Evolutionary conservation across 2,888 invertebrate species (phyloP).

Genomic region (Herminia tarsipennalis): DNA sequence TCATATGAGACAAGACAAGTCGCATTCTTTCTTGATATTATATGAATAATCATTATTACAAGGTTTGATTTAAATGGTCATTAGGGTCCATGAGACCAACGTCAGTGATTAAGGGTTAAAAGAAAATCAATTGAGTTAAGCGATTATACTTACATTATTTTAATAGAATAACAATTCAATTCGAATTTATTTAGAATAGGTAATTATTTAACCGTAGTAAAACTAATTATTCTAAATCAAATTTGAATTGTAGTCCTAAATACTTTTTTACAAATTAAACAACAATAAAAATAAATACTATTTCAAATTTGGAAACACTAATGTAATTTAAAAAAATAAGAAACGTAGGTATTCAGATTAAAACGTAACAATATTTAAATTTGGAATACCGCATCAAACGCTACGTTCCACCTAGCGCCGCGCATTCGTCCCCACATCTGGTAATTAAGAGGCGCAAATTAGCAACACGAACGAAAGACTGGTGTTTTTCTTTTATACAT

Average conservation of each 20-base stretch:
- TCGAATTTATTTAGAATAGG: too few species aligned
- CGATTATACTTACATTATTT: too few species aligned
- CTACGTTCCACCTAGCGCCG: conserved; percentile 30
- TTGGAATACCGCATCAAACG: conserved; percentile 53
- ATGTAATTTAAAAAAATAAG: conserved; percentile 6
- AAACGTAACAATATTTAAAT: too few species aligned
- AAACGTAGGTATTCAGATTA: too few species aligned
- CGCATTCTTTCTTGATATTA: not conserved
- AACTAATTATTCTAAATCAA: too few species aligned
- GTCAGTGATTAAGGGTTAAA: too few species aligned
- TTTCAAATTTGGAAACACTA: not conserved
- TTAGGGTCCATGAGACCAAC: too few species aligned
- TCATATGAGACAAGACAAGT: conserved; percentile 8
- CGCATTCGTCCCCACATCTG: conserved; percentile 50
- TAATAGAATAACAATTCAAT: too few species aligned
- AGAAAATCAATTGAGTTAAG: too few species aligned
- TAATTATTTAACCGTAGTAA: too few species aligned
- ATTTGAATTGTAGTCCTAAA: not conserved
- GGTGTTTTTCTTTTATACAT: conserved; percentile 65
- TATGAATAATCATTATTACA: not conserved
- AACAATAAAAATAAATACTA: not conserved
- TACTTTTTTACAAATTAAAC: not conserved
- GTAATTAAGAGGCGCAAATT: conserved; percentile 75
- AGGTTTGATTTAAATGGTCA: too few species aligned
- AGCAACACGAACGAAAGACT: conserved; percentile 61